Conservation (phyloP, 2,113 vertebrate genomes). For the Leptobrachium ailaonicum region DNA sequence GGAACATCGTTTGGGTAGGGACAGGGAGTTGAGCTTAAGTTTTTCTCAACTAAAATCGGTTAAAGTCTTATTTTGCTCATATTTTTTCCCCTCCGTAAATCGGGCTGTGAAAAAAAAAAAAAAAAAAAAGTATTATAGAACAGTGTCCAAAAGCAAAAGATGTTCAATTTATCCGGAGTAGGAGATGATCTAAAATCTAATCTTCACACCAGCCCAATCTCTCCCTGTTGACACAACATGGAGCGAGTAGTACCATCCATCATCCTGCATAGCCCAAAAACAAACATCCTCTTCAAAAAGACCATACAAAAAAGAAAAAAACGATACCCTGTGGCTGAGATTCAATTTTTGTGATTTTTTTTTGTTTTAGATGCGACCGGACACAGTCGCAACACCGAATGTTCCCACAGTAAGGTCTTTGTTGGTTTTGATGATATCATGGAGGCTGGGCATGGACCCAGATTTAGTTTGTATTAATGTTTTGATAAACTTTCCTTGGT, state of each 20-base stretch:
- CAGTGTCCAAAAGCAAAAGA: not conserved
- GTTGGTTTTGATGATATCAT: conserved; percentile 93
- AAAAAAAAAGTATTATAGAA: conserved; percentile 68
- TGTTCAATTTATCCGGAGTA: not conserved
- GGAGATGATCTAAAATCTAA: conserved; percentile 65
- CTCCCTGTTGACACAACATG: conserved; percentile 58
- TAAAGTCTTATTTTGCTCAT: conserved; percentile 53
- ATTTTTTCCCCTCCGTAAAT: conserved; percentile 66
- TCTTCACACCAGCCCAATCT: conserved; percentile 65
- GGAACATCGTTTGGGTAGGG: conserved; percentile 75
- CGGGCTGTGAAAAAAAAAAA: conserved; percentile 69
- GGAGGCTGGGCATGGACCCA: conserved; percentile 82
- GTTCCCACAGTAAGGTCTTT: conserved; percentile 86
- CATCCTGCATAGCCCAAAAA: not conserved
- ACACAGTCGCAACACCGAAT: conserved; percentile 84
- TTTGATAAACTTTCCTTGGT: conserved; percentile 77
- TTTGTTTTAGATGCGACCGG: conserved; percentile 80
- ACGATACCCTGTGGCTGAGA: conserved; percentile 63
- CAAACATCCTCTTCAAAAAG: conserved; percentile 56
- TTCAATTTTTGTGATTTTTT: no score
- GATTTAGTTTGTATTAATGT: conserved; percentile 81
- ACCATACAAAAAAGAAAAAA: conserved; percentile 66
- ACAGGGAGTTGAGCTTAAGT: conserved; percentile 71
- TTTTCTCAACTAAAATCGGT: conserved; percentile 69
- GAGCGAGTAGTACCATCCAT: conserved; percentile 66